phyloP scores from a whole-genome alignment of 1,140 invertebrate species.

The Scylla paramamosain region DNA sequence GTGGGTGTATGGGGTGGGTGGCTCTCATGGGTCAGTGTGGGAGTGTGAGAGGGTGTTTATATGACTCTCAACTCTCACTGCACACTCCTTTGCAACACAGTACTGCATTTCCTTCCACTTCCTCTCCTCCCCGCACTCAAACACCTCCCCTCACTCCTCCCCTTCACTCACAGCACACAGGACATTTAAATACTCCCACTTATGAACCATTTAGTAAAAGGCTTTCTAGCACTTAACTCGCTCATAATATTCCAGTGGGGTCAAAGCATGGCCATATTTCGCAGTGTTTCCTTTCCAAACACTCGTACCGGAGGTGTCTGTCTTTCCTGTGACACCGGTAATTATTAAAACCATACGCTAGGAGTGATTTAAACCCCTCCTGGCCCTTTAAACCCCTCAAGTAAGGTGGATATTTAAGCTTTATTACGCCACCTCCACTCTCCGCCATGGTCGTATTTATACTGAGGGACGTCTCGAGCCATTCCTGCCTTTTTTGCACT shows the following conservation, averaged over 20 bases:
- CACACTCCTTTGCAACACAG: too few relatives aligned
- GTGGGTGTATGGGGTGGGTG: too few relatives aligned
- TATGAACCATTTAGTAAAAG: too few relatives aligned
- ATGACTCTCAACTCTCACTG: too few relatives aligned
- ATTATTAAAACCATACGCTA: background rate
- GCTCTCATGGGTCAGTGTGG: too few relatives aligned
- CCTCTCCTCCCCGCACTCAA: too few relatives aligned
- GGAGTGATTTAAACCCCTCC: background rate
- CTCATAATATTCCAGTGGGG: background rate
- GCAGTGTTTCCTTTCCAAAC: background rate
- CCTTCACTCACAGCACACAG: too few relatives aligned
- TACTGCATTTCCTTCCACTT: too few relatives aligned
- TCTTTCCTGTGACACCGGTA: background rate
- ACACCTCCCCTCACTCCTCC: too few relatives aligned
- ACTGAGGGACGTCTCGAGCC: background rate
- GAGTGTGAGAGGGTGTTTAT: too few relatives aligned
- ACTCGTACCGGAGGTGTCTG: background rate
- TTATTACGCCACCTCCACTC: background rate
- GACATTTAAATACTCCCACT: too few relatives aligned
- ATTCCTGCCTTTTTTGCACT: background rate
- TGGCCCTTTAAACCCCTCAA: background rate
- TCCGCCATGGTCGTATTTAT: slow-evolving; percentile 11
- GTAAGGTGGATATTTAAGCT: background rate
- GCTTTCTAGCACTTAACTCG: too few relatives aligned
- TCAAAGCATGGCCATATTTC: background rate